phyloP scores from a whole-genome alignment of 2,888 invertebrate genomes.

The Eueremaeus valkanovi region DNA sequence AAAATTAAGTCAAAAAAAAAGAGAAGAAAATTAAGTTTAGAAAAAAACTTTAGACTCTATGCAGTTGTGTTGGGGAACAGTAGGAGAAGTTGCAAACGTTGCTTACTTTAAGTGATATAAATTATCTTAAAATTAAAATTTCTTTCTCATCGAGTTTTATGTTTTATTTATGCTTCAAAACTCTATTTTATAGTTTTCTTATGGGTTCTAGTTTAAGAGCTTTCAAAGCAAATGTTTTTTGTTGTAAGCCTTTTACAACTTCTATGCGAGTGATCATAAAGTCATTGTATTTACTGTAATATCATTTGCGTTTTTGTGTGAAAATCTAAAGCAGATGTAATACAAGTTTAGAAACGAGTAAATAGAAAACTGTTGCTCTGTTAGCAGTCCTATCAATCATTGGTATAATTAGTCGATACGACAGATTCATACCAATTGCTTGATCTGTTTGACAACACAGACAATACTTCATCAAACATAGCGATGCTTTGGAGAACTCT shows the following conservation, averaged over 20 bases:
- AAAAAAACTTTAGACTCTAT: neutral
- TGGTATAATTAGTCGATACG: slow-evolving; percentile 22
- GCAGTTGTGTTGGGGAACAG: neutral
- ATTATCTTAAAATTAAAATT: slow-evolving; percentile 29
- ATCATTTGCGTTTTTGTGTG: neutral
- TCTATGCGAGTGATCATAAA: neutral
- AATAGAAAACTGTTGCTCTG: slow-evolving; percentile 19
- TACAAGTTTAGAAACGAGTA: neutral
- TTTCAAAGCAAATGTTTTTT: neutral
- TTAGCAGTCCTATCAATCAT: slow-evolving; percentile 27
- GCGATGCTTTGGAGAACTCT: neutral
- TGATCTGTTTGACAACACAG: slow-evolving; percentile 31
- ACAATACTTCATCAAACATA: slow-evolving; percentile 25
- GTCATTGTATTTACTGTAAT: neutral
- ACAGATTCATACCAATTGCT: slow-evolving; percentile 31
- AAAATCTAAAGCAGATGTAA: neutral
- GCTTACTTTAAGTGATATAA: slow-evolving; percentile 28
- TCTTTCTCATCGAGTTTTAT: neutral
- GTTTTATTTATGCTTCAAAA: no score
- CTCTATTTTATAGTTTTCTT: no score
- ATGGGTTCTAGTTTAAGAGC: neutral
- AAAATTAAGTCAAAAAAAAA: slow-evolving; percentile 16
- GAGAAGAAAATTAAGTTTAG: slow-evolving; percentile 17
- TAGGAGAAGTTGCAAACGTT: neutral
- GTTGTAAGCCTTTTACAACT: neutral